Conservation (phyloP, 2,888 invertebrate species). For the Digitonthophagus gazella region DNA sequence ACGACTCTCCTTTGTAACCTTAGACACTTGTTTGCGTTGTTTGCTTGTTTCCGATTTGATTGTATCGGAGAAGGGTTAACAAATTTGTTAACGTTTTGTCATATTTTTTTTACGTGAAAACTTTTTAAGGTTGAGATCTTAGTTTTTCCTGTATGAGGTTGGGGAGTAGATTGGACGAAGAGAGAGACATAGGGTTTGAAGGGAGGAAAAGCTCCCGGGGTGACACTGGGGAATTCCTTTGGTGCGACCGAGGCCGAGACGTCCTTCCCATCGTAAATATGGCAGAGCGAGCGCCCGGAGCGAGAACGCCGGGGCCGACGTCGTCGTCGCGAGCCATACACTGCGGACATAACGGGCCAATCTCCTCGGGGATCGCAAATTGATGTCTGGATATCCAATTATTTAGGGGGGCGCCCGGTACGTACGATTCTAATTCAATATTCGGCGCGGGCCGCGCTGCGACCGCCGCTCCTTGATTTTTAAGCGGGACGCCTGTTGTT, state of each 20-base stretch:
- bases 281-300: slow-evolving; percentile 33
- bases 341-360: slow-evolving; percentile 25
- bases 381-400: slow-evolving; percentile 41
- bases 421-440: slow-evolving; percentile 38
- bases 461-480: slow-evolving; percentile 7
- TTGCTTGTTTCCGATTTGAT: not conserved
- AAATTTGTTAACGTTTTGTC: not conserved
- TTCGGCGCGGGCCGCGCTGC: slow-evolving; percentile 29
- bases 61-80: not conserved
- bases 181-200: no score
- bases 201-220: slow-evolving; percentile 35
- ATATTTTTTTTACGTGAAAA: no score
- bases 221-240: slow-evolving; percentile 38
- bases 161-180: slow-evolving; percentile 1
- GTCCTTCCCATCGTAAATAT: slow-evolving; percentile 47
- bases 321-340: slow-evolving; percentile 13
- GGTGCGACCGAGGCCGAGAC: slow-evolving; percentile 43
- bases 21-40: slow-evolving; percentile 14
- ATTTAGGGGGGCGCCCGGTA: slow-evolving; percentile 34
- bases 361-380: slow-evolving; percentile 35
- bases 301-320: slow-evolving; percentile 17
- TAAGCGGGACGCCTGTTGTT: slow-evolving; percentile 10
- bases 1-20: slow-evolving; percentile 4
- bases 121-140: no score
- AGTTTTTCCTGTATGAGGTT: not conserved